These are phyloP conservation scores for Lumbricus terrestris DNA, from an alignment of 2,888 invertebrate genomes.

Conservation along the genomic window DNA sequence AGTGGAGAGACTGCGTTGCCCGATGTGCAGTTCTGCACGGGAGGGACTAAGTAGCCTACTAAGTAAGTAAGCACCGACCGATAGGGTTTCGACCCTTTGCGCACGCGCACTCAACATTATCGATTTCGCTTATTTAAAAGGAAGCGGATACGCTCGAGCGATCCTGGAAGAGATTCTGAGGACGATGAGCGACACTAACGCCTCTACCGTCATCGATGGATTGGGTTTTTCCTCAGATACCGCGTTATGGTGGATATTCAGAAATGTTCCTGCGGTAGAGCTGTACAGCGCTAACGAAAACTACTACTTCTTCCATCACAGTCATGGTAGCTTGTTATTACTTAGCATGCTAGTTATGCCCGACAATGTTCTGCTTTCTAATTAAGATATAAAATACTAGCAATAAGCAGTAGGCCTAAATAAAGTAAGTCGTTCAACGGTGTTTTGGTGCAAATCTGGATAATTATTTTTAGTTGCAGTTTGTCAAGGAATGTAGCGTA, in stretches of 20 bases:
- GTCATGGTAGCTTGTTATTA: slow-evolving; percentile 64
- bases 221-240: slow-evolving; percentile 69
- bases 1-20: too few species aligned
- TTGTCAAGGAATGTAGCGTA: too few species aligned
- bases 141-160: slow-evolving; percentile 17
- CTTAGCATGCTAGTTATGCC: too few species aligned
- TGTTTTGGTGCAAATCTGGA: too few species aligned
- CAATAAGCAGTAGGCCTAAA: too few species aligned
- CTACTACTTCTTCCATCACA: slow-evolving; percentile 78
- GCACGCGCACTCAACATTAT: not conserved
- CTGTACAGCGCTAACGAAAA: slow-evolving; percentile 70
- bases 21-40: too few species aligned
- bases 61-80: too few species aligned
- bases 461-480: too few species aligned
- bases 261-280: slow-evolving; percentile 70
- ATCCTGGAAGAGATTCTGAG: slow-evolving; percentile 26
- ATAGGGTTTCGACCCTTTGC: not conserved
- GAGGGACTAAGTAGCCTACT: too few species aligned
- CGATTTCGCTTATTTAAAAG: not conserved
- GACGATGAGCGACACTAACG: slow-evolving; percentile 22
- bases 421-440: too few species aligned
- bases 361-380: too few species aligned
- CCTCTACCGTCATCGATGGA: slow-evolving; percentile 12
- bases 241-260: slow-evolving; percentile 65
- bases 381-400: too few species aligned